phyloP scores from a whole-genome alignment of 1,140 invertebrate genomes.

The Episyrphus balteatus region DNA sequence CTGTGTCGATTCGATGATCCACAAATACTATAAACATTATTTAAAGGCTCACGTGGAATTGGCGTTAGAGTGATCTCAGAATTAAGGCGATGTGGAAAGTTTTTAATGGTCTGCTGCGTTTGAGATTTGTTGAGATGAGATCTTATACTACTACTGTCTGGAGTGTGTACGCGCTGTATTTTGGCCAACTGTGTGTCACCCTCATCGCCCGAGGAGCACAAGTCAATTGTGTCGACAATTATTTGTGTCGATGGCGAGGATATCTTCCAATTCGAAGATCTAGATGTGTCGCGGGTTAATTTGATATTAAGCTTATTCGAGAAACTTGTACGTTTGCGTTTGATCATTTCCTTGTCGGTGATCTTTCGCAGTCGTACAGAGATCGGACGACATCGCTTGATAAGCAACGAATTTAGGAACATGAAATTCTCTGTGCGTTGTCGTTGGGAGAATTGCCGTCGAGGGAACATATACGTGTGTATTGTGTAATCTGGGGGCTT shows the following conservation, averaged over 20 bases:
- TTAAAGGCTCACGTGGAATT: not conserved
- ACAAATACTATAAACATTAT: not conserved
- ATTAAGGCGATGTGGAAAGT: conserved; percentile 7
- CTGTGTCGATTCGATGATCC: too few species aligned
- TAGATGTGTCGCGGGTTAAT: conserved; percentile 27
- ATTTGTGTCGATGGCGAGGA: conserved; percentile 24
- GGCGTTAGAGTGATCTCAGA: not conserved
- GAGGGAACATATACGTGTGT: conserved; percentile 41
- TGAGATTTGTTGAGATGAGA: not conserved
- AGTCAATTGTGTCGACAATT: conserved; percentile 40
- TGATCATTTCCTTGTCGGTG: conserved; percentile 27
- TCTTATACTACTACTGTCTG: conserved; percentile 2
- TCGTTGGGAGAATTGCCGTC: conserved; percentile 27
- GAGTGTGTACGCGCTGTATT: not conserved
- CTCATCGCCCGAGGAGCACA: conserved; percentile 46
- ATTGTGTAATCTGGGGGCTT: conserved; percentile 29
- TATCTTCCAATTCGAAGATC: conserved; percentile 31
- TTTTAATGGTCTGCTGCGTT: conserved; percentile 5
- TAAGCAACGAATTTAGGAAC: conserved; percentile 27
- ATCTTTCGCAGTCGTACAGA: conserved; percentile 38
- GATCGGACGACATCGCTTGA: conserved; percentile 37
- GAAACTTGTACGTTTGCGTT: conserved; percentile 25
- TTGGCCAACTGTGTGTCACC: conserved; percentile 1
- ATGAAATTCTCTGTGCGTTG: conserved; percentile 25
- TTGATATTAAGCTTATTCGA: conserved; percentile 27